Base-by-base conservation (phyloP, 2,888 invertebrate genomes). In the Hirtodrosophila confusa region DNA sequence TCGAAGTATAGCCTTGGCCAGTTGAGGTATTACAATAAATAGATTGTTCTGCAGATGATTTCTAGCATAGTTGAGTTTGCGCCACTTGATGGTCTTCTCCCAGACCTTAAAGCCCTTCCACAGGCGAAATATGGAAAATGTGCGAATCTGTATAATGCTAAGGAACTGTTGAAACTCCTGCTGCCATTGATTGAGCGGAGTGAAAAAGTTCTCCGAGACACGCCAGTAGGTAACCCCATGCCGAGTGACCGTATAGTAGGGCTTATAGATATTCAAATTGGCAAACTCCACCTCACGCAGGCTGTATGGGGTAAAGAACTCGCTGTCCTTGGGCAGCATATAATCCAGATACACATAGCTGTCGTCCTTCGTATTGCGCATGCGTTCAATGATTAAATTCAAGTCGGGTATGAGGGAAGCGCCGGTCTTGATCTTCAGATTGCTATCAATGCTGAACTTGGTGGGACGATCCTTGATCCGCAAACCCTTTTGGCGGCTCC, bases 71-170 rank as follows among this genome's bases (percentile, higher is more conserved):
- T 92, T 92, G 54, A 94, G 94, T 90, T 97, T 97, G 62, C 93
- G 93, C 86, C 93, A 94, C 37, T 94, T 91, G 29, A 97, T 94
- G 11, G 94, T 94, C 89, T 95, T 95, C 60, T 94, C 93, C 97
- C 97, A 97, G 0, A 95, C 94, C 83, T 94, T 95, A 89, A 97
- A 96, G 0, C 95, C 95, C 91, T 97, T 96, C 95, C 96, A 96
- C 65, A 93, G 92, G 10, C 95, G 93, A 86, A 95, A 96, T 29
- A 93, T 92, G 44, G 92, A 93, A 88, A 96, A 96, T 45, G 94
- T 93, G 74, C 94, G 94, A 44, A 96, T 95, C 91, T 95, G 93
- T 70, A 95, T 94, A n/a, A 97, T 92, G 88, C 95, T 93, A 39
- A 95, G 93, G 88, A 96, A 97, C 90, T 94, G 94, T n/a, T 93